Base-by-base conservation (phyloP, 2,113 vertebrate genomes). In the Macrotus californicus region DNA sequence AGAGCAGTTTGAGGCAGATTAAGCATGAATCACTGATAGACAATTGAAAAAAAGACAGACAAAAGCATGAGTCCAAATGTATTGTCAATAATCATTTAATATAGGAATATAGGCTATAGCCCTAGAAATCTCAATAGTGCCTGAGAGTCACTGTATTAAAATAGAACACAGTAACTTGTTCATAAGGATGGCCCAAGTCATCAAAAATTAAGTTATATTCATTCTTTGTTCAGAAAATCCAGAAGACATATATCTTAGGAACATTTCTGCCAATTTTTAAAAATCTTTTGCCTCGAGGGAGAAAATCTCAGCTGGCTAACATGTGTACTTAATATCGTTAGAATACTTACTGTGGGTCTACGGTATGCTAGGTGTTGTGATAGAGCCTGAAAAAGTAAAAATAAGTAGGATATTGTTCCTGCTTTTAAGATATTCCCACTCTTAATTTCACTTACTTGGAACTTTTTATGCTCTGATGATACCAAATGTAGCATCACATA, bases 311-410 rank as follows among this genome's bases (percentile, higher is more conserved):
- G 50, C 59, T 81, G 86, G 52, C 43, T 76, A 43, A 86, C 59
- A 87, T 77, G 56, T 87, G 64, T 89, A 43, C 19, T 77, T 79
- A 26, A 26, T 1, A 1, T 79, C 67, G 36, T 88, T 84, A 21
- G n/a, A 96, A 67, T 84, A 88, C 9, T 29, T 80, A 31, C 5
- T 85, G 29, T 92, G 41, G 19, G 22, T 50, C 48, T 73, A 2
- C 31, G 93, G 6, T 96, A 21, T 94, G 16, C 8, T 81, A 70
- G 19, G 26, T n/a, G 2, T 66, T 92, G 43, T 87, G 59, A 85
- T 66, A 77, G 34, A 91, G 22, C 15, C 83, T 82, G 43, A 90
- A 41, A 73, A 87, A 76, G 41, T 94, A 56, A 95, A 94, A 94
- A 36, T 79, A 89, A 92, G 24, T 92, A 76, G 56, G 24, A 46